A percentile compares a stretch with the other conserved stretches of the same genome.
phyloP scores from a whole-genome alignment of 2,113 vertebrate species.

The Caracal caracal region DNA sequence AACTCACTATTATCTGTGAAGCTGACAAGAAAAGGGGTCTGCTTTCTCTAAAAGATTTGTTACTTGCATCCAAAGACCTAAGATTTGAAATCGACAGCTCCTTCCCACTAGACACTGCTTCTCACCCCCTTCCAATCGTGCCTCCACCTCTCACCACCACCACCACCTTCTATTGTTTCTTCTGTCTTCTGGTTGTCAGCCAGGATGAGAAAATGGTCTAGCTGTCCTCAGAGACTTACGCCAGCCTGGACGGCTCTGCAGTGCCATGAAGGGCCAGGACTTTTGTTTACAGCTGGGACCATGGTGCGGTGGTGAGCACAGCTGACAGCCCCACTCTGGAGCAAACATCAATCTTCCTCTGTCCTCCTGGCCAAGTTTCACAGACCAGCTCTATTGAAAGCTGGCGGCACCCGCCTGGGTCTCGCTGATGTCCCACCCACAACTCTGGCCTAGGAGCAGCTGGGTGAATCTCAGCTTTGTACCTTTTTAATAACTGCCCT shows the following conservation, averaged over 20 bases:
- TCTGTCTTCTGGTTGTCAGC: conserved; percentile 75
- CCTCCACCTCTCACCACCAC: neutral
- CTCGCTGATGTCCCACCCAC: conserved; percentile 50
- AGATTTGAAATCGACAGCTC: conserved; percentile 31
- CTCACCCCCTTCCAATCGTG: neutral
- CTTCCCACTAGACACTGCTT: conserved; percentile 32
- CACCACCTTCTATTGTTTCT: conserved; percentile 78
- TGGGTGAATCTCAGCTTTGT: conserved; percentile 68
- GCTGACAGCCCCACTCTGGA: conserved; percentile 76
- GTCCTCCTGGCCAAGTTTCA: conserved; percentile 77
- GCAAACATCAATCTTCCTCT: conserved; percentile 81
- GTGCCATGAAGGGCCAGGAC: conserved; percentile 82
- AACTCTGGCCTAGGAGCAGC: conserved; percentile 60
- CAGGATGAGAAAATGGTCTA: conserved; percentile 83
- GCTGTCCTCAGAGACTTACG: conserved; percentile 81
- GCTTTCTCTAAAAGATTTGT: neutral
- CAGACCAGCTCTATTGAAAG: conserved; percentile 80
- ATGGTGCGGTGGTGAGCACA: conserved; percentile 73
- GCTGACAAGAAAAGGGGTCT: neutral
- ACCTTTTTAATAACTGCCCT: conserved; percentile 69
- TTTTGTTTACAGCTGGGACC: conserved; percentile 82
- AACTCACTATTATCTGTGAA: neutral
- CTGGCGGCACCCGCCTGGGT: conserved; percentile 52
- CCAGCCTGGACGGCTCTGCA: conserved; percentile 77
- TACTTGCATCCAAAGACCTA: conserved; percentile 48